Percentiles rank a stretch among this genome's conserved stretches.
phyloP scores from a whole-genome alignment of 2,888 invertebrate species.

The Phymatocera aterrima region DNA sequence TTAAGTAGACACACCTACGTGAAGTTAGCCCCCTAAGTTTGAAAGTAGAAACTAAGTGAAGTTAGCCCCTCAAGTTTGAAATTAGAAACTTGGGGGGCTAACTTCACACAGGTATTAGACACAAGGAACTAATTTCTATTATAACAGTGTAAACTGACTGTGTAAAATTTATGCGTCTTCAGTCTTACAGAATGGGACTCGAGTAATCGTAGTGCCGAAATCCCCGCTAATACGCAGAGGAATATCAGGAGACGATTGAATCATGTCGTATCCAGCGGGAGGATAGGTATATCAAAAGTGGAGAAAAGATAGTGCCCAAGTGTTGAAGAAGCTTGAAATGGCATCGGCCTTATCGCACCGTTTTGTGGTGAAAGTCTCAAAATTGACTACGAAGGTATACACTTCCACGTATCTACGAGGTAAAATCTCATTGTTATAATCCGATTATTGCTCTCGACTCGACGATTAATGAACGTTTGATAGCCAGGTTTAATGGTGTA shows the following conservation, averaged over 20 bases:
- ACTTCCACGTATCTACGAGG: constrained; percentile 18
- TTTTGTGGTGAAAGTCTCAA: constrained; percentile 15
- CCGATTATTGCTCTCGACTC: constrained; percentile 11
- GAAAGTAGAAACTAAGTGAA: too few relatives aligned
- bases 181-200: not conserved
- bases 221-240: constrained; percentile 10
- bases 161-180: not conserved
- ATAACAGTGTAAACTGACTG: not conserved
- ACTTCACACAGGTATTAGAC: too few relatives aligned
- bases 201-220: not conserved
- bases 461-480: constrained; percentile 34
- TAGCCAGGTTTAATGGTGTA: constrained; percentile 28
- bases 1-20: too few relatives aligned
- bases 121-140: not conserved
- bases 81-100: too few relatives aligned
- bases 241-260: not conserved
- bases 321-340: constrained; percentile 26
- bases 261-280: not conserved
- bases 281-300: not conserved
- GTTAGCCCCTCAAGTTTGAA: too few relatives aligned
- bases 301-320: constrained; percentile 8
- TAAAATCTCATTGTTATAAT: constrained; percentile 17
- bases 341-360: constrained; percentile 12
- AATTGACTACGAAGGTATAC: constrained; percentile 26
- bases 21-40: too few relatives aligned